Base-by-base conservation (phyloP, 2,797 vertebrate genomes). In the Cottoperca gobio region DNA sequence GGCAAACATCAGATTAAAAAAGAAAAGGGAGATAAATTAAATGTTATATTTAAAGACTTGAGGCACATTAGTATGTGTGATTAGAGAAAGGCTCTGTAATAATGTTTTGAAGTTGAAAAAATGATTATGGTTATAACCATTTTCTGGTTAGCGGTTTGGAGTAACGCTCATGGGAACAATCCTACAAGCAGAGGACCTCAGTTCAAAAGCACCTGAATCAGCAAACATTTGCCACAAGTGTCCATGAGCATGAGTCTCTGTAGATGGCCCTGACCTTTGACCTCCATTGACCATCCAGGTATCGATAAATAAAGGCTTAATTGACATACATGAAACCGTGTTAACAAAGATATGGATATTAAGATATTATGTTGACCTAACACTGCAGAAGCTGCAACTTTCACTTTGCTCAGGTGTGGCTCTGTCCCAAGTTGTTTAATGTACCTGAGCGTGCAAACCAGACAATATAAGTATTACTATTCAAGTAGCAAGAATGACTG, bases 391-490 rank as follows among this genome's bases (percentile, higher is more conserved):
- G 21, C 6, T 50, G 5, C 21, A 33, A 35, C 19, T 3, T 24
- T 24, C 11, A 14, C 23, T 42, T n/a, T 21, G 10, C 11, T 54
- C 28, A 66, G 48, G 69, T 76, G 71, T 73, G 78, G 60, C 33
- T 63, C 14, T 42, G 3, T 21, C 5, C 1, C 17, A 23, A 54
- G 13, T 79, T 88, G 74, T 50, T 79, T 68, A 87, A 81, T 63
- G 48, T 19, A 5, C 49, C 12, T 26, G 19, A 70, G 28, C 1
- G 8, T 78, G 53, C 50, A 68, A 76, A 21, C 16, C 5, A 23
- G 3, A 55, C 40, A 57, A 39, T 21, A 59, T 43, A 39, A 66
- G 21, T 39, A 5, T 31, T 31, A 31, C 31, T n/a, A n/a, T n/a
- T n/a, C n/a, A 8, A 31, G 31, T 31, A 31, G 31, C 7, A 54